Conservation (phyloP, 1,140 invertebrate genomes). For the Chrysomallon squamiferum region DNA sequence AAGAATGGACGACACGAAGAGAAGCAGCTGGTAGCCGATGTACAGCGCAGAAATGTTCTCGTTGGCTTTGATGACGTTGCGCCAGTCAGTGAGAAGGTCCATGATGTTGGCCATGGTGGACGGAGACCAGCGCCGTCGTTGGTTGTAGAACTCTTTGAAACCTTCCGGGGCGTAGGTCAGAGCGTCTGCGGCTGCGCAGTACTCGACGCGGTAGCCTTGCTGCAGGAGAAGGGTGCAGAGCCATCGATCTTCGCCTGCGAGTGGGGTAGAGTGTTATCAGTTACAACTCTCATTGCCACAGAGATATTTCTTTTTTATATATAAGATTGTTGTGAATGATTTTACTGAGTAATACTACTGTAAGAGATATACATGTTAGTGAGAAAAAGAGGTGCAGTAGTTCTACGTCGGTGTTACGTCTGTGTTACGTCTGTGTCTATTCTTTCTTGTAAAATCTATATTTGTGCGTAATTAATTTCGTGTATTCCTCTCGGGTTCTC, state of each 20-base stretch:
- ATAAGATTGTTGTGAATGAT: too few species aligned
- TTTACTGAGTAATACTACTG: too few species aligned
- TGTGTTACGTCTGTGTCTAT: too few species aligned
- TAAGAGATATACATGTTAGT: too few species aligned
- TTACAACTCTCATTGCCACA: too few species aligned
- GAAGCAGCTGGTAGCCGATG: constrained; percentile 53
- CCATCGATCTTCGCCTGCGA: constrained; percentile 72
- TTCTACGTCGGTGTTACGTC: too few species aligned
- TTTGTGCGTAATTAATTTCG: too few species aligned
- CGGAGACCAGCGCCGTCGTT: constrained; percentile 71
- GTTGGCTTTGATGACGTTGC: constrained; percentile 21
- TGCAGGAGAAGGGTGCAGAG: constrained; percentile 72
- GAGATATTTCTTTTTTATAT: too few species aligned
- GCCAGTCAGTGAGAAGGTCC: constrained; percentile 65
- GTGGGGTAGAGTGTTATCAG: background rate
- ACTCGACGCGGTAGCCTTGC: constrained; percentile 72
- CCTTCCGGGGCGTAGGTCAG: constrained; percentile 72
- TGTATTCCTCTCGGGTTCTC: too few species aligned
- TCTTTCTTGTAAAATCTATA: too few species aligned
- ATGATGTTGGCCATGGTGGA: constrained; percentile 75
- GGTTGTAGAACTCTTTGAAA: constrained; percentile 73
- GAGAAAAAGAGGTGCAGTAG: too few species aligned
- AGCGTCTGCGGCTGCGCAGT: constrained; percentile 72
- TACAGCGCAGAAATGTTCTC: constrained; percentile 56
- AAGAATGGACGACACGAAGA: constrained; percentile 69